These are phyloP conservation scores for Zaprionus lachaisei DNA, from an alignment of 1,140 invertebrate genomes.

Conservation along the genomic window DNA sequence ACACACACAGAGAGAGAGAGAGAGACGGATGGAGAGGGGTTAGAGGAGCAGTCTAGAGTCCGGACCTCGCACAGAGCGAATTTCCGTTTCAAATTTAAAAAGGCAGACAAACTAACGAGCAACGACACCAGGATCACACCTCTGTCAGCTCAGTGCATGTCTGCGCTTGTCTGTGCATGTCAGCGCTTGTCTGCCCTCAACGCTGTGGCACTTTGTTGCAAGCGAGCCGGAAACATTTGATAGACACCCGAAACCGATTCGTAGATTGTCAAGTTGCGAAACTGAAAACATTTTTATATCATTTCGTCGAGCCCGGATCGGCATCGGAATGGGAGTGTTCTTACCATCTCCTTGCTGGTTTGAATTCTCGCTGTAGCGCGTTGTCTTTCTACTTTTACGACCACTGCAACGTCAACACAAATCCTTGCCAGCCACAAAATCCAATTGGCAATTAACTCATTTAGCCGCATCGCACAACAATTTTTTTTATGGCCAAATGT, in stretches of 20 bases:
- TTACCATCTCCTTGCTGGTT: slow-evolving; percentile 26
- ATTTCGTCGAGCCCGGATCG: background rate
- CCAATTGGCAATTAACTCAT: slow-evolving; percentile 79
- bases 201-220: slow-evolving; percentile 52
- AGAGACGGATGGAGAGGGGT: fast-evolving
- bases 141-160: slow-evolving; percentile 34
- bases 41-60: background rate
- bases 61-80: slow-evolving; percentile 9
- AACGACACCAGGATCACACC: slow-evolving; percentile 47
- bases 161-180: slow-evolving; percentile 35
- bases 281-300: slow-evolving; percentile 35
- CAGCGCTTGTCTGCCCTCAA: background rate
- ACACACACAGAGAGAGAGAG: background rate
- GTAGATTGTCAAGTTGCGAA: slow-evolving; percentile 29
- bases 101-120: slow-evolving; percentile 64
- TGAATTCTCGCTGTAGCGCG: slow-evolving; percentile 25
- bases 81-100: slow-evolving; percentile 76
- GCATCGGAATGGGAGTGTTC: background rate
- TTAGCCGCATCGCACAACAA: slow-evolving; percentile 43
- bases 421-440: slow-evolving; percentile 74
- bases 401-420: slow-evolving; percentile 67
- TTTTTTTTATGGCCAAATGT: slow-evolving; percentile 69
- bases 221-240: slow-evolving; percentile 69
- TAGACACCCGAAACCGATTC: slow-evolving; percentile 52
- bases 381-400: slow-evolving; percentile 46